Conservation (phyloP, 2,113 vertebrate genomes). For the Mesocricetus auratus region DNA sequence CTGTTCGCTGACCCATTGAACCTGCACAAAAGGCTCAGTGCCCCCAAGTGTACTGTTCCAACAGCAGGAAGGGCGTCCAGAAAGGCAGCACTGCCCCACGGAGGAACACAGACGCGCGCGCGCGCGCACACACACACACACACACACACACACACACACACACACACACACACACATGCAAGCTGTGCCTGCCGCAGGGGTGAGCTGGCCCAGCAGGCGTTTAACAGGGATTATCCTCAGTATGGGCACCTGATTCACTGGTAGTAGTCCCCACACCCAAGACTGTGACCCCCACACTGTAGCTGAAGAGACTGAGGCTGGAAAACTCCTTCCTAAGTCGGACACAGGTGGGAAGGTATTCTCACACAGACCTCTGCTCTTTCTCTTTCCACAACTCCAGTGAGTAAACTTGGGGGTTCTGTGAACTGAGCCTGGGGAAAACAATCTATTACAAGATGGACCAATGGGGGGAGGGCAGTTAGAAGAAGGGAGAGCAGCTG, state of each 20-base stretch:
- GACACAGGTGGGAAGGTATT: no score
- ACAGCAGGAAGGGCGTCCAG: not conserved
- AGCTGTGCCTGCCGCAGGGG: no score
- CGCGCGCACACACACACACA: no score
- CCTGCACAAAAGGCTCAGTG: slow-evolving; percentile 53
- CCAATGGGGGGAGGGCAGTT: no score
- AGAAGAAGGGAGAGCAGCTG: not conserved
- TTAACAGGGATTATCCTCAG: not conserved
- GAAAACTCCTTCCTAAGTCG: not conserved
- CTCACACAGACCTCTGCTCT: no score
- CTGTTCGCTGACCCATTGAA: slow-evolving; percentile 55
- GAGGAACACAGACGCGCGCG: not conserved
- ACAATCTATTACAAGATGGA: not conserved
- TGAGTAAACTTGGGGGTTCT: not conserved
- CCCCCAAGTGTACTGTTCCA: not conserved
- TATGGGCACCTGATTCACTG: not conserved
- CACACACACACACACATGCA: no score
- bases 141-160: no score
- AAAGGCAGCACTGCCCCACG: not conserved
- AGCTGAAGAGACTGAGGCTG: not conserved
- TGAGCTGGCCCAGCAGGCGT: not conserved
- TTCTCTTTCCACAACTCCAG: not conserved
- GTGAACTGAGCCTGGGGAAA: not conserved
- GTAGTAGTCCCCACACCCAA: not conserved
- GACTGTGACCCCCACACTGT: not conserved